Evolutionary conservation across 1,140 invertebrate species (phyloP), one percentile per base, ranked within the genome.

Genomic region (Tribolium castaneum): DNA sequence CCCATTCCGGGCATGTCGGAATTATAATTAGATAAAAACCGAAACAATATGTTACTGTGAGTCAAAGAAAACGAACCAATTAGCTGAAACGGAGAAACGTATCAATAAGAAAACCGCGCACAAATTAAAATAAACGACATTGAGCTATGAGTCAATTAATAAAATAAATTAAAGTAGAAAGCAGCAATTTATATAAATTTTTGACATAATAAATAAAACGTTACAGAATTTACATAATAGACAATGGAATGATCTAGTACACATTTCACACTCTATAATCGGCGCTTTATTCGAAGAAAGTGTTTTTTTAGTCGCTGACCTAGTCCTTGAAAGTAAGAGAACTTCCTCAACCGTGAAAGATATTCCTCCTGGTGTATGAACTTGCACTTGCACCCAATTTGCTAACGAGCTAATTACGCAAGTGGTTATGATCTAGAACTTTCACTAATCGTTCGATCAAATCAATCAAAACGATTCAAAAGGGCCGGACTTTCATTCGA

Each of bases 311-410:
- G 12, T 35, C 59, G 25, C 30, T 66, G 59, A 66, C 59, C 59
- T 66, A 66, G 59, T 66, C 59, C 59, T 66, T 66, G 59, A 66
- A 62, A 66, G 59, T 35, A 66, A 66, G 13, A 35, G 59, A 66
- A 35, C 59, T 66, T 66, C 59, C 59, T 66, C 59, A 14, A 66
- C 25, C 30, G 30, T 66, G 59, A 66, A 66, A 66, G 59, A 66
- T 66, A 35, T 66, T 10, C 59, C 35, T 66, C 59, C 30, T 35
- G 59, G n/a, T 34, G 25, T 25, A 35, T 66, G 59, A 66, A 66
- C 59, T 66, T 66, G 59, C 10, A 59, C 54, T 59, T 59, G 14
- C 10, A 59, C 19, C 14, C 7, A 22, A 59, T 59, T 25, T 22
- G 10, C 51, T 52, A 12, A 51, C 50, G 50, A 51, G n/a, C 19